A percentile compares a stretch with the other conserved stretches of the same genome.
Conservation (phyloP, 2,888 invertebrate species). For the Nomada fabriciana region DNA sequence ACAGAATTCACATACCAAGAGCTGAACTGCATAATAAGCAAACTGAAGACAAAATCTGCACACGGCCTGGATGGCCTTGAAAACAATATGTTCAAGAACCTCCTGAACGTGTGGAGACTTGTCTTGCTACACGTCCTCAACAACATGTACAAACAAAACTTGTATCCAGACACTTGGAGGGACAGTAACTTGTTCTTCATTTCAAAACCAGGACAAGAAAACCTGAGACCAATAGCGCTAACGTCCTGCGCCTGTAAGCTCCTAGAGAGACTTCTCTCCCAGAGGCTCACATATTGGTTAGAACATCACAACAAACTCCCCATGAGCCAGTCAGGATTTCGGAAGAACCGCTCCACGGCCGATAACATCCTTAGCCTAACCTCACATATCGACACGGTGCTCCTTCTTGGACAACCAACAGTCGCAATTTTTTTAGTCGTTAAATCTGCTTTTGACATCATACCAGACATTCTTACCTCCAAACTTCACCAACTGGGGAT, state of each 20-base stretch:
- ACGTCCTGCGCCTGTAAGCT: constrained; percentile 17
- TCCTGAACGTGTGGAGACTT: background rate
- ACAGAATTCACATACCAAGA: background rate
- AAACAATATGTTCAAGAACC: constrained; percentile 2
- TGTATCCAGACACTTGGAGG: background rate
- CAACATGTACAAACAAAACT: background rate
- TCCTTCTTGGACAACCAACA: background rate
- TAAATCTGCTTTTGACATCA: constrained; percentile 23
- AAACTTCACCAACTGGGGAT: too few species aligned
- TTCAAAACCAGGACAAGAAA: background rate
- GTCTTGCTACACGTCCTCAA: constrained; percentile 1
- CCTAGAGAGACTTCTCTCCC: constrained; percentile 10
- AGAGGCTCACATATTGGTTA: constrained; percentile 3
- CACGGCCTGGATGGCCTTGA: constrained; percentile 2
- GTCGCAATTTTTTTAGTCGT: background rate
- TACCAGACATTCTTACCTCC: background rate
- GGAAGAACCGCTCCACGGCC: constrained; percentile 4
- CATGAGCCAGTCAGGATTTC: background rate
- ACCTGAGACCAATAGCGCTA: constrained; percentile 16
- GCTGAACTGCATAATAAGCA: background rate
- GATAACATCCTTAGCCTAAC: constrained; percentile 16
- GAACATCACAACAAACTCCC: background rate
- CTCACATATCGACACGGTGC: background rate
- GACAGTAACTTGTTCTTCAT: background rate
- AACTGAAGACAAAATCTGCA: background rate